Evolutionary conservation across 2,888 invertebrate species (phyloP).

Genomic region (Parnassius apollo): DNA sequence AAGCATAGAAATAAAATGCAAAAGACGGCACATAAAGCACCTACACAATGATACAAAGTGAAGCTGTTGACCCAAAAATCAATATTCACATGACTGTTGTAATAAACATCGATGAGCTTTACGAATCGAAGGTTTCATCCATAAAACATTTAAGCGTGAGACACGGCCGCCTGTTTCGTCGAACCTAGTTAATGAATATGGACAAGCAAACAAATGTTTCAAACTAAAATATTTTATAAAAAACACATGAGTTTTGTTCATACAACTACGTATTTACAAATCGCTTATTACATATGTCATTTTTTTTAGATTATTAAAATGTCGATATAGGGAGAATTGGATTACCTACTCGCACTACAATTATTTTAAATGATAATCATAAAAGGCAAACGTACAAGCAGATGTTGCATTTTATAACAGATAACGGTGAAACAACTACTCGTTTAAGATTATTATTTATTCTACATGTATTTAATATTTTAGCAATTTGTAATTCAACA

Average conservation of each 20-base stretch:
- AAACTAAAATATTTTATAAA: slow-evolving; percentile 4
- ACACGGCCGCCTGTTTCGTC: slow-evolving; percentile 41
- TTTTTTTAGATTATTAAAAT: too few species aligned
- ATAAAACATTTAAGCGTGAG: slow-evolving; percentile 61
- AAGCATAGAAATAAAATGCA: slow-evolving; percentile 50
- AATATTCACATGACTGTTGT: slow-evolving; percentile 69
- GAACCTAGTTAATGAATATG: slow-evolving; percentile 31
- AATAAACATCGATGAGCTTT: slow-evolving; percentile 70
- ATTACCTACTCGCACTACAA: background rate
- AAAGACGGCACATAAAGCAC: slow-evolving; percentile 44
- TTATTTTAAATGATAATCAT: too few species aligned
- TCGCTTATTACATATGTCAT: too few species aligned
- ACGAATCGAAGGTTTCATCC: slow-evolving; percentile 70
- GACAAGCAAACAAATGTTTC: slow-evolving; percentile 17
- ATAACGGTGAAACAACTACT: background rate
- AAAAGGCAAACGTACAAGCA: background rate
- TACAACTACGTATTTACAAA: too few species aligned
- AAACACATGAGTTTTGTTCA: too few species aligned
- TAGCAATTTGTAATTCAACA: slow-evolving; percentile 25
- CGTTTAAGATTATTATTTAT: background rate
- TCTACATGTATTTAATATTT: slow-evolving; percentile 11
- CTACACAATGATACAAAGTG: slow-evolving; percentile 54
- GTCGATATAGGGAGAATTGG: too few species aligned
- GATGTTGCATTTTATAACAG: background rate
- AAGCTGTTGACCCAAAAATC: slow-evolving; percentile 76